A percentile compares a stretch with the other conserved stretches of the same genome.
Conservation (phyloP, 2,797 vertebrate genomes). For the Diplodus puntazzo region DNA sequence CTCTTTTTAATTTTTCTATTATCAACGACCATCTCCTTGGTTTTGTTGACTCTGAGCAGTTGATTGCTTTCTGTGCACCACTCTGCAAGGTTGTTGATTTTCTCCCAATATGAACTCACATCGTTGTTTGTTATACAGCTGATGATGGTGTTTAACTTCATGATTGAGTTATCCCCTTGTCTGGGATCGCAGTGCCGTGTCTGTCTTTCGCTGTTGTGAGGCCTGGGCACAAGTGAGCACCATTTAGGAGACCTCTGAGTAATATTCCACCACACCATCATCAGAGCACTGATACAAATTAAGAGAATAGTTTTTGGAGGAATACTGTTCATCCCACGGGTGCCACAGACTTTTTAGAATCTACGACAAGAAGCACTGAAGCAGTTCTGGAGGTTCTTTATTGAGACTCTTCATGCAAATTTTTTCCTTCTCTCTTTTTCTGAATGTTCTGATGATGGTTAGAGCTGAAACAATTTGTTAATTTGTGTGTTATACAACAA, state of each 20-base stretch:
- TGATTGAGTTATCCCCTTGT: too few species aligned
- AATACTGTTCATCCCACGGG: background rate
- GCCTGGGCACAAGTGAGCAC: background rate
- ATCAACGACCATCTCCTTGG: too few species aligned
- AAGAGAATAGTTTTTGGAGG: background rate
- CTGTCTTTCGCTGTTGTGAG: background rate
- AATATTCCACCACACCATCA: too few species aligned
- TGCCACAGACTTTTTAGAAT: constrained; percentile 1
- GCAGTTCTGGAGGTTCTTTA: background rate
- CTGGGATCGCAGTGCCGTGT: too few species aligned
- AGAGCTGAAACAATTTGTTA: background rate
- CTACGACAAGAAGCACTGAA: background rate
- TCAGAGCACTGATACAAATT: background rate
- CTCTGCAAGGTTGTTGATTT: too few species aligned
- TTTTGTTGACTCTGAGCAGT: too few species aligned
- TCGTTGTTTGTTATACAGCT: too few species aligned
- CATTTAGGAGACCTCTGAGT: background rate
- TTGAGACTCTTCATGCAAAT: background rate
- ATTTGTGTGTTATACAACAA: background rate
- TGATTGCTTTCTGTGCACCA: too few species aligned
- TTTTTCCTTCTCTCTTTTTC: background rate
- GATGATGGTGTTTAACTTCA: too few species aligned
- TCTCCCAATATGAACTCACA: too few species aligned
- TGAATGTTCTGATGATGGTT: background rate
- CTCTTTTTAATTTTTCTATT: too few species aligned